Conservation (phyloP, 1,140 invertebrate species). For the Rhyacophila brunnea region DNA sequence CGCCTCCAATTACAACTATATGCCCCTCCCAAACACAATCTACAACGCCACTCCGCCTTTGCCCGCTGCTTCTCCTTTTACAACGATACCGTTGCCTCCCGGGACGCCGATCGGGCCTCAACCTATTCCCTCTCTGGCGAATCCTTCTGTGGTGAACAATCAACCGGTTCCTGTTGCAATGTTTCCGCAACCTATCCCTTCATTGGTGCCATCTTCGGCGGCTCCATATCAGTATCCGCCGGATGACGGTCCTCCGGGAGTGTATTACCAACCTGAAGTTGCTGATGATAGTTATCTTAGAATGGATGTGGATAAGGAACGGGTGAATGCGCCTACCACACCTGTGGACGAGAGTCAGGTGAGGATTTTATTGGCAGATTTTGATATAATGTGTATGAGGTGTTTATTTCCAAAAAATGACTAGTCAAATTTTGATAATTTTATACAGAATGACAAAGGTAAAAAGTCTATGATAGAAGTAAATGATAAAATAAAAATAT, state of each 20-base stretch:
- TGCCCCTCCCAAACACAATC: constrained; percentile 6
- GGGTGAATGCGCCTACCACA: not conserved
- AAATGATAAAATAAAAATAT: too few relatives aligned
- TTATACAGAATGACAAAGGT: too few relatives aligned
- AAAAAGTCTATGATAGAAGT: too few relatives aligned
- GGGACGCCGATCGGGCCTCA: too few relatives aligned
- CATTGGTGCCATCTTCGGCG: constrained; percentile 1
- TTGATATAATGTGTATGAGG: too few relatives aligned
- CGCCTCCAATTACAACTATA: constrained; percentile 8
- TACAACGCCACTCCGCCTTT: not conserved
- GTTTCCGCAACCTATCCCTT: constrained; percentile 10
- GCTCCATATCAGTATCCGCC: constrained; percentile 14
- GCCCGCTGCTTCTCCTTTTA: too few relatives aligned
- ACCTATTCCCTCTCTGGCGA: too few relatives aligned
- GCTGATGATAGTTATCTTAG: not conserved
- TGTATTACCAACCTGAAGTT: not conserved
- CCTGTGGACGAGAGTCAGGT: constrained; percentile 21
- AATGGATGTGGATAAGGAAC: not conserved
- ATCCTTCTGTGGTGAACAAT: too few relatives aligned
- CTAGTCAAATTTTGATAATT: too few relatives aligned
- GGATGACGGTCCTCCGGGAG: not conserved
- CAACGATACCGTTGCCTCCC: too few relatives aligned
- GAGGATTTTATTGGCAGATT: not conserved
- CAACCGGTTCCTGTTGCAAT: too few relatives aligned
- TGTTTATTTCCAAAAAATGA: too few relatives aligned